Base-by-base conservation (phyloP, 2,797 vertebrate genomes). In the Argya squamiceps region DNA sequence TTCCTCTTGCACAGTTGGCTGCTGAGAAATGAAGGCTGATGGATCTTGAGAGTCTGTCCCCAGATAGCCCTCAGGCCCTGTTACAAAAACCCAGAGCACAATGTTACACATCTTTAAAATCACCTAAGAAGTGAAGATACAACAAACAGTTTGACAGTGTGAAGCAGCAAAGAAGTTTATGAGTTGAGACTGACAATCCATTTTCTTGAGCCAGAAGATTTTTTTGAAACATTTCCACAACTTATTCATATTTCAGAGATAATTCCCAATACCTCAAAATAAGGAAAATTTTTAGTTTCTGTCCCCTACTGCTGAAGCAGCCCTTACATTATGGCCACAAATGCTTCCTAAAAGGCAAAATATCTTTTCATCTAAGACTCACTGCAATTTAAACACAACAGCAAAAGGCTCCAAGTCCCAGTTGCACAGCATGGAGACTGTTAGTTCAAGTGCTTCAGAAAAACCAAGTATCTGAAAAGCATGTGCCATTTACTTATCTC, bases 11-110 rank as follows among this genome's bases (percentile, higher is more conserved):
- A 98, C 79, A 19, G 96, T 64, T 53, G 97, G 98, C 86, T 98
- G 98, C 71, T 98, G 98, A 76, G 95, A 97, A 88, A 92, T 98
- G 96, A 98, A 98, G 79, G 97, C 90, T 3, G 97, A 96, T 41
- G 70, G 97, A 69, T 98, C 98, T 77, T 98, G 98, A 32, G 98
- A 98, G 23, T 98, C 96, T 6, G 98, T 84, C 26, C 96, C 98
- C 5, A 99, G 97, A 32, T 99, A 99, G 1, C 97, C 97, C 96
- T 99, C 99, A 78, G 97, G 96, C 56, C 98, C 98, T 98, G 96
- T 87, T 64, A 92, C 37, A 88, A 91, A 92, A 96, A 67, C 21
- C 39, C 86, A 91, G 49, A 89, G n/a, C 23, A 71, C n/a, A 92
- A 62, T 8, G 69, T 95, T 86, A 93, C 0, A 41, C 16, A 55